phyloP scores from a whole-genome alignment of 1,140 invertebrate genomes.

The Trissolcus basalis region DNA sequence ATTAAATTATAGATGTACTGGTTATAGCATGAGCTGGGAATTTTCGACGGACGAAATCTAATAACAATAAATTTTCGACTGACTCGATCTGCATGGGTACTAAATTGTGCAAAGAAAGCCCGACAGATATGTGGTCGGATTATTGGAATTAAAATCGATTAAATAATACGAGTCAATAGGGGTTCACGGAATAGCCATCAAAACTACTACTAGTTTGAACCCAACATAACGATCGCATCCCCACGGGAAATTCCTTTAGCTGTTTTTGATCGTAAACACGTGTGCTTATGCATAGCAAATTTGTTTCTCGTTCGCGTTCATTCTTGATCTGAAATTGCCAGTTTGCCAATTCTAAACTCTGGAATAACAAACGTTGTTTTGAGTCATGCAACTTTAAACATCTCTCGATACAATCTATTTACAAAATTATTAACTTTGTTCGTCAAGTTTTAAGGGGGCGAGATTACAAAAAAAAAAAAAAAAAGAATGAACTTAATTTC shows the following conservation, averaged over 20 bases:
- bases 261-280: constrained; percentile 55
- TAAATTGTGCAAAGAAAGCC: constrained; percentile 23
- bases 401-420: no score
- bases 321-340: constrained; percentile 9
- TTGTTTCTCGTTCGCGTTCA: constrained; percentile 51
- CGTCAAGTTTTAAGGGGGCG: no score
- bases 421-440: no score
- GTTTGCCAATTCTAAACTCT: no score
- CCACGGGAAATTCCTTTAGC: constrained; percentile 57
- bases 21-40: neutral
- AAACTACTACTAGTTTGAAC: constrained; percentile 37
- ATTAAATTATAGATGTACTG: no score
- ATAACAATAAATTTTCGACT: constrained; percentile 16
- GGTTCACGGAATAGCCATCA: constrained; percentile 50
- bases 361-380: constrained; percentile 22
- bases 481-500: no score
- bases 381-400: no score
- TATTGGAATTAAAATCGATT: constrained; percentile 16
- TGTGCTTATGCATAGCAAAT: constrained; percentile 52
- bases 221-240: constrained; percentile 32
- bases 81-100: constrained; percentile 4
- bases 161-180: constrained; percentile 37
- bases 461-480: no score
- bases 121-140: neutral
- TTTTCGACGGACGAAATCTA: constrained; percentile 11